These are phyloP conservation scores for Andrena marginata DNA, from an alignment of 2,888 invertebrate genomes.

Conservation along the genomic window DNA sequence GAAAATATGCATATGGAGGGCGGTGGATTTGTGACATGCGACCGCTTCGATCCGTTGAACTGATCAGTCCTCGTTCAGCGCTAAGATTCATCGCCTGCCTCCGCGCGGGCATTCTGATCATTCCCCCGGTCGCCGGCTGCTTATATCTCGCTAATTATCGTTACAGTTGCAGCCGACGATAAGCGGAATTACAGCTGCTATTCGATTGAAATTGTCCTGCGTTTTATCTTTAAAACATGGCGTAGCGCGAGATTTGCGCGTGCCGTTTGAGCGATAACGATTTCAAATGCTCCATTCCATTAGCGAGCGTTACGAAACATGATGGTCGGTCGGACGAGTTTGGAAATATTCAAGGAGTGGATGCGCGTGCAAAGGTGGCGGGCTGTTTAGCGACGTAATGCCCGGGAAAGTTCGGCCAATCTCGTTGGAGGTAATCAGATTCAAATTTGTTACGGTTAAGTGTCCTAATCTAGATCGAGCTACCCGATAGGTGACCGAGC, in stretches of 20 bases:
- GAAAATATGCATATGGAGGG: constrained; percentile 82
- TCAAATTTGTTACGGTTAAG: constrained; percentile 67
- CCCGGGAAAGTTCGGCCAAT: constrained; percentile 60
- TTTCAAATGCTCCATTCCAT: neutral
- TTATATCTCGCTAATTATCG: constrained; percentile 34
- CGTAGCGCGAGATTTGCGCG: neutral
- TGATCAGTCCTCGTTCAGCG: constrained; percentile 34
- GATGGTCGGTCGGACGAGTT: neutral
- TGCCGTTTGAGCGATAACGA: neutral
- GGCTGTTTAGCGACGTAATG: constrained; percentile 63
- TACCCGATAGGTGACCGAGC: constrained; percentile 77
- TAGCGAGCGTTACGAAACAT: neutral
- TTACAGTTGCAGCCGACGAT: constrained; percentile 31
- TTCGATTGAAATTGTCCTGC: constrained; percentile 3
- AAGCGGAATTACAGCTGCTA: neutral
- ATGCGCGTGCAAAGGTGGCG: neutral
- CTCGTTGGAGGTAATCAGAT: constrained; percentile 59
- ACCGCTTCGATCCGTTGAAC: constrained; percentile 56
- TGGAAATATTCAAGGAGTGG: constrained; percentile 9
- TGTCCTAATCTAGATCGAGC: constrained; percentile 75
- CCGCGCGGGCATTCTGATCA: constrained; percentile 13
- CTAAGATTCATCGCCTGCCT: constrained; percentile 40
- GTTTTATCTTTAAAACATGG: neutral
- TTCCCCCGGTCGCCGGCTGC: neutral
- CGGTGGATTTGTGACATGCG: constrained; percentile 71